Percentiles rank a stretch among this genome's conserved stretches.
phyloP scores from a whole-genome alignment of 2,888 invertebrate species.

The Microdon myrmicae region DNA sequence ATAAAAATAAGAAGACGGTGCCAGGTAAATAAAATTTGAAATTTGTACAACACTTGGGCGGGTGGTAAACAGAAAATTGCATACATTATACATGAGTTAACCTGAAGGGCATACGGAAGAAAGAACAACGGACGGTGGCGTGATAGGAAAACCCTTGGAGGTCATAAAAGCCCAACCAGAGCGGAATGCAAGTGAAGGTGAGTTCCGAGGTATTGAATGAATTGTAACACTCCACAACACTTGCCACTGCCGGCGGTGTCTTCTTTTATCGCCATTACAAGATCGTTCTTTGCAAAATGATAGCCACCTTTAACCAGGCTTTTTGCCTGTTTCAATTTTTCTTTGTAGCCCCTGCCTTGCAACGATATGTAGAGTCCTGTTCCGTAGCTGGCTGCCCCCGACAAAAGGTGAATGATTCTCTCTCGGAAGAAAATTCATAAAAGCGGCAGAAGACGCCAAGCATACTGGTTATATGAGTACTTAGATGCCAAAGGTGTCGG shows the following conservation, averaged over 20 bases:
- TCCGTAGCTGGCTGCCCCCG: conserved; percentile 15
- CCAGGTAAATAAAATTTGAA: conserved; percentile 46
- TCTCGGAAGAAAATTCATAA: conserved; percentile 36
- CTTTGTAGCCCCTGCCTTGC: conserved; percentile 12
- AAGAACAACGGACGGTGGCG: conserved; percentile 6
- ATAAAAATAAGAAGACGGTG: conserved; percentile 49
- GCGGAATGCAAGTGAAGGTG: conserved; percentile 30
- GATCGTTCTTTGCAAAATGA: conserved; percentile 39
- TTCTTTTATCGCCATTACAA: conserved; percentile 43
- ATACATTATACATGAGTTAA: conserved; percentile 52
- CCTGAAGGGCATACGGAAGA: conserved; percentile 35
- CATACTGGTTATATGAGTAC: conserved; percentile 12
- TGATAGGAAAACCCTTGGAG: conserved; percentile 29
- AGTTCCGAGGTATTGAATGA: conserved; percentile 19
- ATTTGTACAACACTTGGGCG: conserved; percentile 49
- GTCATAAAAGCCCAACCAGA: conserved; percentile 41
- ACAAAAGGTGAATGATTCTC: conserved; percentile 43
- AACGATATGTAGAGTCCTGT: conserved; percentile 28
- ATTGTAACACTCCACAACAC: conserved; percentile 23
- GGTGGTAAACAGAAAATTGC: conserved; percentile 52
- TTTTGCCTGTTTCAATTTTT: conserved; percentile 41
- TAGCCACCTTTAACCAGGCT: conserved; percentile 42
- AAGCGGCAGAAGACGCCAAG: conserved; percentile 13
- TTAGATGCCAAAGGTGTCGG: conserved; percentile 5
- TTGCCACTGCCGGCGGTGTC: conserved; percentile 21